A percentile compares a stretch with the other conserved stretches of the same genome.
Evolutionary conservation across 2,888 invertebrate species (phyloP).

Genomic region (Hyles lineata): DNA sequence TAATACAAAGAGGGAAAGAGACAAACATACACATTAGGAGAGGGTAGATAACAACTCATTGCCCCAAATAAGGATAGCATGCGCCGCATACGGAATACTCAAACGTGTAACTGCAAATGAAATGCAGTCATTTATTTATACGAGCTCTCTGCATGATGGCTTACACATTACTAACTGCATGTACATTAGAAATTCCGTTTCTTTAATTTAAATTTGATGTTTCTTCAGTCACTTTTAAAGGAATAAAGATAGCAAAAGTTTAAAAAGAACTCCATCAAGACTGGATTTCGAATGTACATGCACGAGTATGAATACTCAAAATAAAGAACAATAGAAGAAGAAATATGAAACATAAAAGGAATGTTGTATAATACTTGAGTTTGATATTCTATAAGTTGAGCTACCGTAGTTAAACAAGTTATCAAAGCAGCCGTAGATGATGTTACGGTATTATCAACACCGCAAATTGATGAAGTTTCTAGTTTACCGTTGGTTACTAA

Average conservation of each 20-base stretch:
- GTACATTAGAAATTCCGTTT: background rate
- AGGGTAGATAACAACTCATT: constrained; percentile 13
- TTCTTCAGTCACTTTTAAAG: too few species aligned
- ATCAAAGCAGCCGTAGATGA: background rate
- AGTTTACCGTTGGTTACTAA: constrained; percentile 3
- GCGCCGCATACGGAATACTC: background rate
- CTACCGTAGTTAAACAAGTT: background rate
- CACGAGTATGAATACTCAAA: too few species aligned
- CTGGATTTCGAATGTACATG: background rate
- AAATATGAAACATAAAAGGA: background rate
- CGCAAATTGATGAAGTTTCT: constrained; percentile 13
- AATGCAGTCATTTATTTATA: constrained; percentile 8
- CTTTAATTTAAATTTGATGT: too few species aligned
- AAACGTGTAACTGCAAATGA: constrained; percentile 21
- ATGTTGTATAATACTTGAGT: background rate
- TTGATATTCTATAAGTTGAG: background rate
- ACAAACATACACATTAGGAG: background rate
- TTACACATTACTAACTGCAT: background rate
- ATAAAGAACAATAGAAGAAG: background rate
- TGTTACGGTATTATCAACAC: background rate
- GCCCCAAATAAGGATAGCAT: constrained; percentile 23
- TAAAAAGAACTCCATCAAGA: background rate
- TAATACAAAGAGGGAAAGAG: background rate
- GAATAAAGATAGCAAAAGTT: too few species aligned
- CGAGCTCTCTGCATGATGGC: background rate